Percentiles rank a stretch among this genome's conserved stretches.
These are phyloP conservation scores for Misgurnus anguillicaudatus DNA, from an alignment of 2,113 vertebrate genomes.

Conservation along the genomic window DNA sequence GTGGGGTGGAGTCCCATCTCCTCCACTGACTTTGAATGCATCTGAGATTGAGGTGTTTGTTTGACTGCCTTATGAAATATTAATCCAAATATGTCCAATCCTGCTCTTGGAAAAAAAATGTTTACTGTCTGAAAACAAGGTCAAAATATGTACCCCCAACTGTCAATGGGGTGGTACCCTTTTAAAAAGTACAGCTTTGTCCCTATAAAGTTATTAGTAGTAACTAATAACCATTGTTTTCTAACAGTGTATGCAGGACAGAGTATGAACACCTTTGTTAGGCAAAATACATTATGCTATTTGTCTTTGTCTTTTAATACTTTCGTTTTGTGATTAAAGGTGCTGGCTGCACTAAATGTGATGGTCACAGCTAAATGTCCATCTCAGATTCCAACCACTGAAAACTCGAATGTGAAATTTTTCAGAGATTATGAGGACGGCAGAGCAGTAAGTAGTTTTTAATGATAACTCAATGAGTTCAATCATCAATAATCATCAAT, in stretches of 20 bases:
- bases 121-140: too few relatives aligned
- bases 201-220: too few relatives aligned
- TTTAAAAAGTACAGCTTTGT: too few relatives aligned
- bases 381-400: conserved; percentile 65
- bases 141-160: too few relatives aligned
- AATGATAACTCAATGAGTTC: neutral
- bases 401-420: conserved; percentile 75
- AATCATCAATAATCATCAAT: neutral
- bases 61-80: neutral
- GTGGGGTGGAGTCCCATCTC: conserved; percentile 76
- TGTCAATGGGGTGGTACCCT: too few relatives aligned
- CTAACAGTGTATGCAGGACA: too few relatives aligned
- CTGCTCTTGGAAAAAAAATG: too few relatives aligned
- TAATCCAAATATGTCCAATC: too few relatives aligned
- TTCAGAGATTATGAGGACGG: conserved; percentile 80
- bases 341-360: conserved; percentile 72
- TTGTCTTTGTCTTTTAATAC: neutral
- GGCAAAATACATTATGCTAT: neutral
- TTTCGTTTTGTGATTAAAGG: conserved; percentile 64
- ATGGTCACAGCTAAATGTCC: conserved; percentile 76
- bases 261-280: neutral
- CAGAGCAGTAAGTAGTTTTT: conserved; percentile 55
- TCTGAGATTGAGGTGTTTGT: conserved; percentile 71
- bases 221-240: too few relatives aligned
- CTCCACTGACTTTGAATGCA: conserved; percentile 73